Percentiles rank a stretch among this genome's conserved stretches.
Evolutionary conservation across 2,888 invertebrate genomes (phyloP).

Genomic region (Leucozona laternaria): DNA sequence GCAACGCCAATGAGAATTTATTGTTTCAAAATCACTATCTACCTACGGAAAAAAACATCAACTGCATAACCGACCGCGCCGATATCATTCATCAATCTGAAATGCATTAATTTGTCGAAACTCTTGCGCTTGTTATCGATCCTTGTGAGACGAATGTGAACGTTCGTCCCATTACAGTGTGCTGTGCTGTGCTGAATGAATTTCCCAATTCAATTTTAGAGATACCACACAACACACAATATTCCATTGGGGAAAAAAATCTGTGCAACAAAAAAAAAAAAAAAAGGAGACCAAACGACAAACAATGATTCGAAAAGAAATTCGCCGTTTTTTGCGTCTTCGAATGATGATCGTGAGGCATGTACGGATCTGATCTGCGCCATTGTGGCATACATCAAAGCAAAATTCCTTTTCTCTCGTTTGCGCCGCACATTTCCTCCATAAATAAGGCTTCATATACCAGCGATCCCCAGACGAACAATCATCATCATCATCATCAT

Average conservation of each 20-base stretch:
- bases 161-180: slow-evolving; percentile 46
- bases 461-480: slow-evolving; percentile 37
- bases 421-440: slow-evolving; percentile 62
- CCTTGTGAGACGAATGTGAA: slow-evolving; percentile 55
- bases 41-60: not conserved
- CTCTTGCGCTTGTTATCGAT: slow-evolving; percentile 73
- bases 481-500: slow-evolving; percentile 41
- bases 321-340: slow-evolving; percentile 31
- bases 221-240: slow-evolving; percentile 48
- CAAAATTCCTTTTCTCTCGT: slow-evolving; percentile 60
- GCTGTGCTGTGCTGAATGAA: slow-evolving; percentile 41
- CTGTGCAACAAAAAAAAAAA: too few relatives aligned
- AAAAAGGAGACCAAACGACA: slow-evolving; percentile 50
- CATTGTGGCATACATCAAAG: slow-evolving; percentile 74
- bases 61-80: slow-evolving; percentile 13
- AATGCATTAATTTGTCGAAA: slow-evolving; percentile 75
- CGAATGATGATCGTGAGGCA: slow-evolving; percentile 48
- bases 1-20: not conserved
- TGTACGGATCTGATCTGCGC: slow-evolving; percentile 47
- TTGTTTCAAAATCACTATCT: not conserved
- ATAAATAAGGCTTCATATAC: slow-evolving; percentile 65
- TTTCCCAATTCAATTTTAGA: slow-evolving; percentile 50
- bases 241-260: slow-evolving; percentile 32
- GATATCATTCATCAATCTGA: slow-evolving; percentile 66
- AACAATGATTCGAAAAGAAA: slow-evolving; percentile 58